Conservation (phyloP, 2,797 vertebrate species). For the Xerus rutilus region DNA sequence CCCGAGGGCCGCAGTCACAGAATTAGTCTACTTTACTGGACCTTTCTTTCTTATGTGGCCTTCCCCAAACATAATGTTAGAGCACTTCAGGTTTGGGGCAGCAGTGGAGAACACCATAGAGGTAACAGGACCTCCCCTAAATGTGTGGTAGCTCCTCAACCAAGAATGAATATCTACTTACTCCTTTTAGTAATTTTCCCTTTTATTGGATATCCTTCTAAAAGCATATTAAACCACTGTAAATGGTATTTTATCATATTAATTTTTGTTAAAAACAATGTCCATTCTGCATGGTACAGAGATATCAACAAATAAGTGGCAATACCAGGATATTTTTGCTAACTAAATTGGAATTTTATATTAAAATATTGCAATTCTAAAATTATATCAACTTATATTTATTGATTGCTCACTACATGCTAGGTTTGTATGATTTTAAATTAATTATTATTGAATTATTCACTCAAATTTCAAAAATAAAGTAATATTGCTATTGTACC, state of each 20-base stretch:
- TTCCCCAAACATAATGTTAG: neutral
- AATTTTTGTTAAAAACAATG: neutral
- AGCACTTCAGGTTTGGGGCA: neutral
- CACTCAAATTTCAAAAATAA: neutral
- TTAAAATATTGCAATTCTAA: neutral
- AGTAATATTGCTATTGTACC: neutral
- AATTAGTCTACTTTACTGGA: no score
- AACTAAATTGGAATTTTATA: neutral
- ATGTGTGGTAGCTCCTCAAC: no score
- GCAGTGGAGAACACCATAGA: neutral
- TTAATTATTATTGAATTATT: neutral
- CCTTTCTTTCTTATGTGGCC: neutral
- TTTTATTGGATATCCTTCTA: neutral
- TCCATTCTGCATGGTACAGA: neutral
- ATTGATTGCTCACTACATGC: neutral
- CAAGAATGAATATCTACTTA: no score
- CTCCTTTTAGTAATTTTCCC: no score
- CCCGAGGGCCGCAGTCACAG: no score
- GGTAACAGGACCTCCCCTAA: no score
- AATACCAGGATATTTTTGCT: neutral
- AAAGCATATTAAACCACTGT: neutral
- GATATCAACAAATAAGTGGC: neutral
- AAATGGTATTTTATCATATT: neutral
- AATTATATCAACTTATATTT: neutral
- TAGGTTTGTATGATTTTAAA: neutral